Evolutionary conservation across 2,888 invertebrate genomes (phyloP).

Genomic region (Rhodophaea formosa): DNA sequence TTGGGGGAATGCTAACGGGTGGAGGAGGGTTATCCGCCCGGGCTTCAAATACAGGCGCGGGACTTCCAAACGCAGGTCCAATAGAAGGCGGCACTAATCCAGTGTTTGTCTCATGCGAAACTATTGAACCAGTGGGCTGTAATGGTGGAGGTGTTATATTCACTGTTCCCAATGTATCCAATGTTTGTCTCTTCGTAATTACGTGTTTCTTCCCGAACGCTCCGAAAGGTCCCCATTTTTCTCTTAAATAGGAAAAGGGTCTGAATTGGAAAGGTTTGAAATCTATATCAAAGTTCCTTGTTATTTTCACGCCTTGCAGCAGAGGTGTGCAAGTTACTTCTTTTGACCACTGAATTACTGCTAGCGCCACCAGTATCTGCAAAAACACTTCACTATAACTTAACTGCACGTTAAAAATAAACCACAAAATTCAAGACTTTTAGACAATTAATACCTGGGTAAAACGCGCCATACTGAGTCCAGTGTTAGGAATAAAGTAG

Average conservation of each 20-base stretch:
- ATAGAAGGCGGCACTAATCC: conserved; percentile 4
- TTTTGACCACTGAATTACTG: conserved; percentile 30
- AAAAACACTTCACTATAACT: conserved; percentile 20
- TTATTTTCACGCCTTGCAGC: conserved; percentile 43
- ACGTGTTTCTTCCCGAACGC: conserved; percentile 41
- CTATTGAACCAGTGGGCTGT: not conserved
- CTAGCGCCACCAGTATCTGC: conserved; percentile 33
- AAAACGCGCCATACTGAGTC: conserved; percentile 13
- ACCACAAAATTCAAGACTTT: not conserved
- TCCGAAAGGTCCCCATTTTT: conserved; percentile 55
- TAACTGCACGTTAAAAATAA: not conserved
- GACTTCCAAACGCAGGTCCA: not conserved
- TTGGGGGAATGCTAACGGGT: not conserved
- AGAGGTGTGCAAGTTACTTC: conserved; percentile 33
- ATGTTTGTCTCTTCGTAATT: conserved; percentile 38
- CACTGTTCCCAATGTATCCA: conserved; percentile 20
- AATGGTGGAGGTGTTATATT: conserved; percentile 8
- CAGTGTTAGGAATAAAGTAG: conserved; percentile 7
- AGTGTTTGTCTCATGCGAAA: not conserved
- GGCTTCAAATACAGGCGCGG: conserved; percentile 11
- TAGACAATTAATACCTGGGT: conserved; percentile 4
- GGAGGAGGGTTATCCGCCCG: conserved; percentile 10
- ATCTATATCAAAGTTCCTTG: conserved; percentile 48
- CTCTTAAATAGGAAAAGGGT: conserved; percentile 46
- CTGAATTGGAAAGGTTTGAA: conserved; percentile 44